These are phyloP conservation scores for Pachycephala philippinensis DNA, from an alignment of 2,113 vertebrate genomes.

Conservation along the genomic window DNA sequence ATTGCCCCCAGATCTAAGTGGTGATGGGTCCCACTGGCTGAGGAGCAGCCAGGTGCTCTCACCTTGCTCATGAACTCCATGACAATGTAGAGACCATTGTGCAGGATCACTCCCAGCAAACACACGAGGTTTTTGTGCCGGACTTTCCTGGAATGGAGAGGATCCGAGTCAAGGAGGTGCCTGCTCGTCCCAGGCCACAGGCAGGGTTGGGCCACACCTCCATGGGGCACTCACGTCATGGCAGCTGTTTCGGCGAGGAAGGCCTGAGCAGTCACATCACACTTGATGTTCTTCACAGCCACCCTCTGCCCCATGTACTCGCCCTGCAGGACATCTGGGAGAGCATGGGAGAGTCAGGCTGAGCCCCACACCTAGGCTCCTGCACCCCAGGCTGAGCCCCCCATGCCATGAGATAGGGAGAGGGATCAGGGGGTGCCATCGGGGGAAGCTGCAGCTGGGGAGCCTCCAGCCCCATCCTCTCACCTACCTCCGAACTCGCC, in stretches of 20 bases:
- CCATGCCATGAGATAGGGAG: background rate
- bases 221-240: slow-evolving; percentile 82
- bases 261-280: slow-evolving; percentile 87
- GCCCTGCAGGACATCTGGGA: slow-evolving; percentile 81
- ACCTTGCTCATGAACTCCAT: slow-evolving; percentile 95
- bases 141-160: slow-evolving; percentile 77
- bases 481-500: slow-evolving; percentile 90
- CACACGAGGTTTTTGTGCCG: slow-evolving; percentile 88
- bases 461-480: background rate
- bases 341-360: background rate
- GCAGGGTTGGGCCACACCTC: background rate
- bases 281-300: slow-evolving; percentile 92
- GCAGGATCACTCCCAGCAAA: slow-evolving; percentile 85
- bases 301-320: slow-evolving; percentile 88
- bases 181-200: rapidly evolving
- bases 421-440: background rate
- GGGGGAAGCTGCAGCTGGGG: background rate
- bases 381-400: background rate
- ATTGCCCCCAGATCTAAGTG: background rate
- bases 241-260: slow-evolving; percentile 87
- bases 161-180: rapidly evolving
- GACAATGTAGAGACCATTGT: slow-evolving; percentile 89
- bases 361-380: rapidly evolving
- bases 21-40: rapidly evolving
- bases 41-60: background rate